Conservation (phyloP, 2,888 invertebrate species). For the Chrysodeixis includens region DNA sequence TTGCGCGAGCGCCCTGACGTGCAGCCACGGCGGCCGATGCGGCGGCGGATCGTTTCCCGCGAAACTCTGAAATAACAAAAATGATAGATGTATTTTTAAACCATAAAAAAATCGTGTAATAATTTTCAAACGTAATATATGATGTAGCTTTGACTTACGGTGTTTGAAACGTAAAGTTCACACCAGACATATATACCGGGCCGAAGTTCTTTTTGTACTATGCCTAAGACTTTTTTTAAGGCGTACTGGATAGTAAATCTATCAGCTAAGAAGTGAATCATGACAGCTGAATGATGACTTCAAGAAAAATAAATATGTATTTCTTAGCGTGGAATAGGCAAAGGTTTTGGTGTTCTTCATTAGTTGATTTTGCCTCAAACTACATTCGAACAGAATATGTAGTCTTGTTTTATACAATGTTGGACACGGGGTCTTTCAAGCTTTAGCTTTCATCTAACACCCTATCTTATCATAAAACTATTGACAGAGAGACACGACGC, state of each 20-base stretch:
- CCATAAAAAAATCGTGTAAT: constrained; percentile 39
- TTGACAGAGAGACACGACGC: no score
- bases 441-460: no score
- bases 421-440: no score
- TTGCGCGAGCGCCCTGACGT: constrained; percentile 74
- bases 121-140: constrained; percentile 42
- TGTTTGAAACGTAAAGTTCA: constrained; percentile 34
- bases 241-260: neutral
- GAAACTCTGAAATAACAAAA: constrained; percentile 72
- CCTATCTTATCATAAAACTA: no score
- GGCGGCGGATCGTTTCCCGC: constrained; percentile 74
- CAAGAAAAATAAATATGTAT: neutral
- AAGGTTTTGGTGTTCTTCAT: no score
- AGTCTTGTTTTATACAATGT: no score
- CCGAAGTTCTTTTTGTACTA: constrained; percentile 1
- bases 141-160: constrained; percentile 44
- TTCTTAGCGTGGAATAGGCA: no score
- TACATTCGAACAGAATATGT: no score
- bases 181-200: constrained; percentile 28
- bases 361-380: no score
- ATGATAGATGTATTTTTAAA: constrained; percentile 48
- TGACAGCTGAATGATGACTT: neutral
- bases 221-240: neutral
- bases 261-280: neutral
- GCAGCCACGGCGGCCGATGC: constrained; percentile 75